Base-by-base conservation (phyloP, 1,140 invertebrate species). In the Bombus breviceps region DNA sequence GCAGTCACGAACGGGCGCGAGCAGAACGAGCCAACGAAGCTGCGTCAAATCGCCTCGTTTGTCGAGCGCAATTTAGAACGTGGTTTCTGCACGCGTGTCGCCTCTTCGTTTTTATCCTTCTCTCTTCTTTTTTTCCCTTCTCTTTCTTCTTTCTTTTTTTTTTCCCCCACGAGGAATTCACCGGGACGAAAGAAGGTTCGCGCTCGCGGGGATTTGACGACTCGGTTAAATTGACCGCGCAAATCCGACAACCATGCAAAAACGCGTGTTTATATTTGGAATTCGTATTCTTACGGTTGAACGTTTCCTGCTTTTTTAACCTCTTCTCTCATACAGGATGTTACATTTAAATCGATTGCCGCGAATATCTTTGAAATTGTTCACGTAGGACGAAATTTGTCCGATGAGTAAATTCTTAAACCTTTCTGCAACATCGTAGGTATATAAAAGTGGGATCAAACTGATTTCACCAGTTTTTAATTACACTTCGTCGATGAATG, bases 11-110 rank as follows among this genome's bases (percentile, higher is more conserved):
- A 37, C 57, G 69, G 85, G 15, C 64, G 79, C n/a, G 69, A 74
- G 39, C 71, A 37, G 4, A 69, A 72, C 81, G 71, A 43, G 83
- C 66, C 32, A 68, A 32, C 66, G 34, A 37, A 39, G 47, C 62
- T 79, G 66, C 82, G 66, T 81, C 75, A 39, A 77, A 89, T 87
- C 69, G 59, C 73, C 18, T n/a, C 53, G 68, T 73, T 73, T 37
- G 39, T 66, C 68, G 69, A 47, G 22, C 34, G 64, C 76, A 79
- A 84, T 78, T 84, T 81, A 18, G 53, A 53, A 79, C 43, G 53
- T 39, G 47, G 34, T 57, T 57, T 73, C 22, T 41, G 59, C 41
- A 75, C 73, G 41, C 72, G 72, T 37, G 59, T 69, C 34, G 57
- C n/a, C 34, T n/a, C 22, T 25, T 12, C 28, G 47, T 32, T 34